phyloP scores from a whole-genome alignment of 2,113 vertebrate genomes.

The Rhipidura dahli region DNA sequence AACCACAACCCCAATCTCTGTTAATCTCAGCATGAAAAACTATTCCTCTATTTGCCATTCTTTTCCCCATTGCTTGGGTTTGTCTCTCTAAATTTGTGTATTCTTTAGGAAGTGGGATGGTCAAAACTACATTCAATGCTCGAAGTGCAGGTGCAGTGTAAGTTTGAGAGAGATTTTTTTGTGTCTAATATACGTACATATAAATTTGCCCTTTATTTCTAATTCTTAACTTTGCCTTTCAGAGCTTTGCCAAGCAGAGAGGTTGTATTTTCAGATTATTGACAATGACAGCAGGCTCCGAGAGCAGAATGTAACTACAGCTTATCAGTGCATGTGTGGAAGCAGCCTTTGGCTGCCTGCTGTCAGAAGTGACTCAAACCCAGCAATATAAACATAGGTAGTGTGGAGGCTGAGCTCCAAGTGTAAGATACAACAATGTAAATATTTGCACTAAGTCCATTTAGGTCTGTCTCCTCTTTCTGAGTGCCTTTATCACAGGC shows the following conservation, averaged over 20 bases:
- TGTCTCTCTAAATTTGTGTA: background rate
- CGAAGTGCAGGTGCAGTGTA: background rate
- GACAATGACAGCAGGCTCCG: background rate
- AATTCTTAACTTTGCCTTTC: background rate
- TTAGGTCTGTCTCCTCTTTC: background rate
- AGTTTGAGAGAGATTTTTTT: background rate
- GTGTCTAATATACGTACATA: background rate
- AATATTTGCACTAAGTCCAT: background rate
- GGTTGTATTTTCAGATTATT: background rate
- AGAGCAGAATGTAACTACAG: background rate
- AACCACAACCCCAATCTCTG: too few relatives aligned
- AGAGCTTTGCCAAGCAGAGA: background rate
- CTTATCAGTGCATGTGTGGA: background rate
- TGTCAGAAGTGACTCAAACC: background rate
- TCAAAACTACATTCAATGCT: background rate
- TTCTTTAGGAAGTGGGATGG: background rate
- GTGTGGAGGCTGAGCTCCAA: background rate
- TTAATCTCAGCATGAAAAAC: background rate
- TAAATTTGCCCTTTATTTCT: background rate
- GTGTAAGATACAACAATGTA: background rate
- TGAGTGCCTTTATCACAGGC: background rate
- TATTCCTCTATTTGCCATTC: background rate
- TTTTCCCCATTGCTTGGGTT: background rate
- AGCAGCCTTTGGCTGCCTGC: background rate
- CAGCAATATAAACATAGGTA: background rate